phyloP scores from a whole-genome alignment of 2,113 vertebrate genomes.

The Tiliqua scincoides region DNA sequence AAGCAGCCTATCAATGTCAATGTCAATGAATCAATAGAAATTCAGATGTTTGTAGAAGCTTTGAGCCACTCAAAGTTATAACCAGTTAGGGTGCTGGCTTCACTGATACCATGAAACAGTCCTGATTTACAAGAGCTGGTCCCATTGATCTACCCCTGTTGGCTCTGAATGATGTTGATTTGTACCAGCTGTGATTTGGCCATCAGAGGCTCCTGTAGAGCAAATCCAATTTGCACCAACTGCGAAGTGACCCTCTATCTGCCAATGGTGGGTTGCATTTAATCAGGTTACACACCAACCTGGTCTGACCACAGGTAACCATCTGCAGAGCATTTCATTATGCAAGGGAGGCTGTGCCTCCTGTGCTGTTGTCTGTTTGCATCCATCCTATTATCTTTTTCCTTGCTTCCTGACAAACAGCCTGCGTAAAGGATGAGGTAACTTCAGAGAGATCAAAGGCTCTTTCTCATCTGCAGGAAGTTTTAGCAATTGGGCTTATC shows the following conservation, averaged over 20 bases:
- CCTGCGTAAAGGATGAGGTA: constrained; percentile 27
- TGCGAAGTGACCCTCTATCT: neutral
- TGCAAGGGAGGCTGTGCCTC: neutral
- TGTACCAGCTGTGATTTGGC: neutral
- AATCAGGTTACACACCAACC: neutral
- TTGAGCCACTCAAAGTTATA: constrained; percentile 2
- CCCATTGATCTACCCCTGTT: neutral
- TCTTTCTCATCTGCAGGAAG: constrained; percentile 12
- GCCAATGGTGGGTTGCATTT: neutral
- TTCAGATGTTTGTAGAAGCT: neutral
- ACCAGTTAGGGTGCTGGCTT: neutral
- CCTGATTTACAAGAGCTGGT: neutral
- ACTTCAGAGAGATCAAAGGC: constrained; percentile 32
- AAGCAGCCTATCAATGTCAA: neutral
- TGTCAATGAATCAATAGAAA: neutral
- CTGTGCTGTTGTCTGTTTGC: neutral
- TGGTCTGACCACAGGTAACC: neutral
- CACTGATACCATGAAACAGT: neutral
- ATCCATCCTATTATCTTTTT: constrained; percentile 13
- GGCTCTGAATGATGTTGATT: neutral
- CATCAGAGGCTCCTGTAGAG: neutral
- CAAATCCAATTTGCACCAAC: neutral
- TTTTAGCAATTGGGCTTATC: constrained; percentile 33
- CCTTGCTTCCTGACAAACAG: constrained; percentile 24
- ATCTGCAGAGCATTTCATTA: neutral